These are phyloP conservation scores for Drosophila diplacantha DNA, from an alignment of 2,888 invertebrate genomes.

Conservation along the genomic window DNA sequence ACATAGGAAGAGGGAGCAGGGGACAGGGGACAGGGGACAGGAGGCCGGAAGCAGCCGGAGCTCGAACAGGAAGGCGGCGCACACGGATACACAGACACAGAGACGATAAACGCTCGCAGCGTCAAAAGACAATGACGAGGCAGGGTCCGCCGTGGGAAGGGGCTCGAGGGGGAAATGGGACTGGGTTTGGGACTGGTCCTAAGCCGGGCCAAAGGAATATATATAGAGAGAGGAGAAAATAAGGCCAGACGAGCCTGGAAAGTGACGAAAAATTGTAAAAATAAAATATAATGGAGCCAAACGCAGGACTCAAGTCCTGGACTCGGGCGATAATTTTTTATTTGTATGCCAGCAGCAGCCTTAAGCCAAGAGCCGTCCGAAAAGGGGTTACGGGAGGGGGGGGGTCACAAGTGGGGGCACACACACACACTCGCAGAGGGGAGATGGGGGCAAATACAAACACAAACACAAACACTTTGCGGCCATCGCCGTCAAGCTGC, in stretches of 20 bases:
- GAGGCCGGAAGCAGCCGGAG: constrained; percentile 56
- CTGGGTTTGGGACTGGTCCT: constrained; percentile 8
- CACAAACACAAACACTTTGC: constrained; percentile 39
- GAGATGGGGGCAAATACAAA: constrained; percentile 25
- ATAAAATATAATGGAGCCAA: constrained; percentile 61
- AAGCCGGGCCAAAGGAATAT: constrained; percentile 23
- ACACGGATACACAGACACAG: constrained; percentile 32
- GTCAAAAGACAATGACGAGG: constrained; percentile 64
- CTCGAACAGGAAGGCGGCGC: constrained; percentile 58
- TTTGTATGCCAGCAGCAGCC: constrained; percentile 54
- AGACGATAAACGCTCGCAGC: constrained; percentile 52
- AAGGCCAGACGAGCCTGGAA: constrained; percentile 34
- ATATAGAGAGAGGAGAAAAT: constrained; percentile 20
- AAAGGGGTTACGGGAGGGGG: constrained; percentile 29
- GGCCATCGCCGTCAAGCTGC: constrained; percentile 46
- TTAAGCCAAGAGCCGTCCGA: constrained; percentile 49
- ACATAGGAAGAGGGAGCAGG: constrained; percentile 55
- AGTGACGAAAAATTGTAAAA: constrained; percentile 58
- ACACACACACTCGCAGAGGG: constrained; percentile 5
- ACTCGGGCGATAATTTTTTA: constrained; percentile 66
- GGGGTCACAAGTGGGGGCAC: constrained; percentile 10
- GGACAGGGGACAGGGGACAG: constrained; percentile 20
- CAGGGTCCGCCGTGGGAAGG: constrained; percentile 37
- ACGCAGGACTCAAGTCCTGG: constrained; percentile 42
- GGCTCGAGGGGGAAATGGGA: constrained; percentile 1